Evolutionary conservation across 2,113 vertebrate species (phyloP), one percentile per base, ranked within the genome.

Genomic region (Ptilorrhoa leucosticta): DNA sequence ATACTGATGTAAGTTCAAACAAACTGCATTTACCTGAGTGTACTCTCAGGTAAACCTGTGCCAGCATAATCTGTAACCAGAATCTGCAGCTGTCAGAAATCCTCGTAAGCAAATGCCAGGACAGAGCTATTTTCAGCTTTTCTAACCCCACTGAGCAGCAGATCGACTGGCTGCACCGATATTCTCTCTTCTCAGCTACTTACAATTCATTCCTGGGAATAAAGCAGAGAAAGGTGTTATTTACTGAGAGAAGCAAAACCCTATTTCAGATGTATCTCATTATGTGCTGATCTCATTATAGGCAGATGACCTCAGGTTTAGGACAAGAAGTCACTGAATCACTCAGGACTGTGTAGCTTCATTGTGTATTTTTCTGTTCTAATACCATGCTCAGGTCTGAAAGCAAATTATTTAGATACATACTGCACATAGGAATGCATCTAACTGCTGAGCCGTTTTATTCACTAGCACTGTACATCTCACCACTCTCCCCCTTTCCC

Each of bases 381-480:
- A 93, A 78, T 60, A 87, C 31, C 9, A 16, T 53, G 31, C 44
- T 90, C 33, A 30, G 37, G 47, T 90, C 87, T 71, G 39, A 93
- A 96, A 94, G 35, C 23, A 90, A 90, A 92, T 93, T 90, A 93
- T 90, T 95, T 90, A 15, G 37, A 60, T 75, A 81, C n/a, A 21
- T 70, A 20, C 58, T 30, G 47, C n/a, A 58, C 35, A n/a, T 7
- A 92, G 64, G 64, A 87, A 68, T 28, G 68, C 47, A 35, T 58
- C 56, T 56, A 50, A 71, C 91, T 48, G 31, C 42, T 63, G 45
- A 85, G 24, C 26, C 3, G 3, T 53, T 82, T 79, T 85, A 79
- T 79, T 87, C 65, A 82, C 22, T 5, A 75, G 61, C n/a, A 15
- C 19, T 31, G 51, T 33, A 57, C 37, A 37, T 54, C 42, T 72